These are phyloP conservation scores for Apostichopus parvimensis DNA, from an alignment of 35 echinoderm and acorn worm species.

Conservation along the genomic window DNA sequence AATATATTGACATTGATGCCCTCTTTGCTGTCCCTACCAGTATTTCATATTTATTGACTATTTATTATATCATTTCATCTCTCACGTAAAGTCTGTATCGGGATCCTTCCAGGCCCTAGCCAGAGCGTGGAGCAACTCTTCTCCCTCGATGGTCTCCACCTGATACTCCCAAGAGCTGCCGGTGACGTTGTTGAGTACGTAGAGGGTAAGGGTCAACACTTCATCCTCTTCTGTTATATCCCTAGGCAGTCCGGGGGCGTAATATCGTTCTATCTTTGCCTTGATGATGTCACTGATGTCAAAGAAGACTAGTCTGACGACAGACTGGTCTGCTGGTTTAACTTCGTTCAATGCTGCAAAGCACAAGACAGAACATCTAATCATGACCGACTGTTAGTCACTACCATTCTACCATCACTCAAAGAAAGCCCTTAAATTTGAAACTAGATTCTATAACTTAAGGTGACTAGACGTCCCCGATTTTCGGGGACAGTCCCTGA, in stretches of 20 bases:
- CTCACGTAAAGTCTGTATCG: conserved; percentile 15
- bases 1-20: too few relatives aligned
- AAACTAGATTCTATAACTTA: too few relatives aligned
- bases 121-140: background rate
- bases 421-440: too few relatives aligned
- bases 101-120: conserved; percentile 9
- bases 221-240: background rate
- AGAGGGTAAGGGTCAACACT: background rate
- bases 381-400: too few relatives aligned
- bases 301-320: background rate
- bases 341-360: conserved; percentile 7
- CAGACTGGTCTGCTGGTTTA: background rate
- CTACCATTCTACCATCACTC: too few relatives aligned
- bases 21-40: too few relatives aligned
- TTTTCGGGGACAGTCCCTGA: too few relatives aligned
- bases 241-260: background rate
- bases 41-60: background rate
- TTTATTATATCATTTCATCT: background rate
- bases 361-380: too few relatives aligned
- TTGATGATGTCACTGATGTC: conserved; percentile 7
- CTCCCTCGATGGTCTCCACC: background rate
- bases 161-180: background rate
- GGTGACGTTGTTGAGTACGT: conserved; percentile 9
- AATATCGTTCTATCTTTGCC: background rate
- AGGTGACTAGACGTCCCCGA: too few relatives aligned